Evolutionary conservation across 2,888 invertebrate species (phyloP).

Genomic region (Pediacus dermestoides): DNA sequence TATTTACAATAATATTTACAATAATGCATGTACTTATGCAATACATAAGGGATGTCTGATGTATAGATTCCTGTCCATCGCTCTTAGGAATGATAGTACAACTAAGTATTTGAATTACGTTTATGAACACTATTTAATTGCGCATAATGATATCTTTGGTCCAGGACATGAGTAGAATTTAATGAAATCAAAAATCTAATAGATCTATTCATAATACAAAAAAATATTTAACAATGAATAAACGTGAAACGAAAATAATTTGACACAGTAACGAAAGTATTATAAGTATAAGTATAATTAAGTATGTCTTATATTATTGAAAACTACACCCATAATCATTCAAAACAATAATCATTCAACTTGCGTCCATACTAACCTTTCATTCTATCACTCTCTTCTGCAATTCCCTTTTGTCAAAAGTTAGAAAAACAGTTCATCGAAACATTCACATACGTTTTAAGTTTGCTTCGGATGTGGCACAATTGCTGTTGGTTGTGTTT

Average conservation of each 20-base stretch:
- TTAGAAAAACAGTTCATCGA: too few species aligned
- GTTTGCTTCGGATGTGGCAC: slow-evolving; percentile 62
- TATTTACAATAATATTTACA: slow-evolving; percentile 26
- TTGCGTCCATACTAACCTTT: slow-evolving; percentile 4
- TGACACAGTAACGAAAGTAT: too few species aligned
- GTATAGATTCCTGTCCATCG: slow-evolving; percentile 21
- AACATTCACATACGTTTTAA: slow-evolving; percentile 12
- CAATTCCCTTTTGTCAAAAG: too few species aligned
- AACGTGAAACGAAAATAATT: too few species aligned
- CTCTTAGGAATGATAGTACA: slow-evolving; percentile 26
- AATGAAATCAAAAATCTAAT: neutral
- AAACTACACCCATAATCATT: too few species aligned
- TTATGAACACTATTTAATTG: slow-evolving; percentile 17
- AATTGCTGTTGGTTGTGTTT: slow-evolving; percentile 61
- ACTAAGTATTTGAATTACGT: neutral
- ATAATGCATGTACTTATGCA: too few species aligned
- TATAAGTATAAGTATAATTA: too few species aligned
- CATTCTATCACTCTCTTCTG: too few species aligned
- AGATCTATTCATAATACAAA: neutral
- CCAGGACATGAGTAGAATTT: slow-evolving; percentile 16
- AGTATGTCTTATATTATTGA: too few species aligned
- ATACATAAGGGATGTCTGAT: slow-evolving; percentile 12
- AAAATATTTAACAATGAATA: neutral
- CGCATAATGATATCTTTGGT: slow-evolving; percentile 23
- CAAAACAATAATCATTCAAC: neutral